Evolutionary conservation across 2,888 invertebrate genomes (phyloP).

Genomic region (Poecilus cupreus): DNA sequence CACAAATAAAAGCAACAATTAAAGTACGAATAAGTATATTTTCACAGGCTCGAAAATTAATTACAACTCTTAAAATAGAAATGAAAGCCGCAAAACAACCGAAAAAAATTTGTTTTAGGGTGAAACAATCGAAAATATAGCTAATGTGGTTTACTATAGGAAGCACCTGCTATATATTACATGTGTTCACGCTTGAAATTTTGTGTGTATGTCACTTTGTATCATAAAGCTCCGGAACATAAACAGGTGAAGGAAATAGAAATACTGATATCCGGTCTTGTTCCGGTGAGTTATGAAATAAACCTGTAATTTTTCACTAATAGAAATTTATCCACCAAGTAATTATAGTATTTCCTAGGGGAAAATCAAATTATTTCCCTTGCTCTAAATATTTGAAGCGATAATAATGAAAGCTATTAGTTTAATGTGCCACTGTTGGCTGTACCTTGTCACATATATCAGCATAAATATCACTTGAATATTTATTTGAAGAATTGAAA

Average conservation of each 20-base stretch:
- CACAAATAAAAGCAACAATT: background rate
- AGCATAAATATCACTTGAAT: constrained; percentile 46
- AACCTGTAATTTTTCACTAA: constrained; percentile 20
- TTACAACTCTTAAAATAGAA: background rate
- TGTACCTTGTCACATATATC: constrained; percentile 21
- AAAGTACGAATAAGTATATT: background rate
- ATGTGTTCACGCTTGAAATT: background rate
- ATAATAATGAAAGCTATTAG: background rate
- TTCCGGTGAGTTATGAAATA: constrained; percentile 9
- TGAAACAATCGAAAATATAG: constrained; percentile 9
- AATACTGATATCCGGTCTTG: constrained; percentile 2
- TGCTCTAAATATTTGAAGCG: background rate
- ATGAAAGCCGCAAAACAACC: constrained; percentile 17
- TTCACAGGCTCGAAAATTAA: constrained; percentile 17
- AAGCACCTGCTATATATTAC: constrained; percentile 30
- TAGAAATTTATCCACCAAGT: constrained; percentile 1
- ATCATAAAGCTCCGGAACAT: too few relatives aligned
- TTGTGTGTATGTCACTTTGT: constrained; percentile 4
- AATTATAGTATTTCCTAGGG: background rate
- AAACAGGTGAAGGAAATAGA: constrained; percentile 26
- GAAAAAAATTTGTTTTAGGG: constrained; percentile 32
- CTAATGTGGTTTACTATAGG: constrained; percentile 24
- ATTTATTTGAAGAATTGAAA: constrained; percentile 51
- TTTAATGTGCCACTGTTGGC: background rate
- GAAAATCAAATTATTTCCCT: too few relatives aligned